Evolutionary conservation across 2,888 invertebrate genomes (phyloP), one percentile per base, ranked within the genome.

Genomic region (Aricia artaxerxes): DNA sequence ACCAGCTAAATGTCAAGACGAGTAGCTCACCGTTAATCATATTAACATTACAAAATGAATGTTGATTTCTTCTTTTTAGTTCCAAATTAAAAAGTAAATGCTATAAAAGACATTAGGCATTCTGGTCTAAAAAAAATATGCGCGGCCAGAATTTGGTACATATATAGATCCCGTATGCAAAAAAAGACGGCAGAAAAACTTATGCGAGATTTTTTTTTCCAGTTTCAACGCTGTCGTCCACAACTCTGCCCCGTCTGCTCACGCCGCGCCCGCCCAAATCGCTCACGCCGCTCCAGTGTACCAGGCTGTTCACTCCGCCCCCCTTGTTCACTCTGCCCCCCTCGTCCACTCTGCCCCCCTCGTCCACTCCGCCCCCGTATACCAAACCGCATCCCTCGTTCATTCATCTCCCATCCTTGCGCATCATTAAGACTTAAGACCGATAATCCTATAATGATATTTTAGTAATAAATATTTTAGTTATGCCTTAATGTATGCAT

Each of bases 211-310:
- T 79, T 72, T 79, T 81, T 35, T 80, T 85, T 87, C 4, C 86
- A 94, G 94, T 40, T 94, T 94, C 87, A 93, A 93, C 87, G 94
- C 94, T 40, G 83, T 93, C 73, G 94, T 94, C 53, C 91, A 92
- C 86, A 92, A 92, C 86, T 92, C 93, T 0, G 90, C 89, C 80
- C 91, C 93, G 5, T 86, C 89, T 61, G 86, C 87, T 6, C 90
- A 91, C 60, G 87, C 89, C 24, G 89, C 88, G 2, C 88, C 87
- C 1, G 79, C 80, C 0, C 84, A 82, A 0, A 69, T 84, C 0
- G 84, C 85, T 73, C 87, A 84, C 79, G 81, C 84, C n/a, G 78
- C 81, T 24, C 84, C 87, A 0, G 80, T 87, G 2, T 82, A 87
- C 7, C 88, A 88, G 77, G 82, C 86, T 1, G 82, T 86, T 16